These are phyloP conservation scores for Aphaenogaster floridana DNA, from an alignment of 1,140 invertebrate species.

Conservation along the genomic window DNA sequence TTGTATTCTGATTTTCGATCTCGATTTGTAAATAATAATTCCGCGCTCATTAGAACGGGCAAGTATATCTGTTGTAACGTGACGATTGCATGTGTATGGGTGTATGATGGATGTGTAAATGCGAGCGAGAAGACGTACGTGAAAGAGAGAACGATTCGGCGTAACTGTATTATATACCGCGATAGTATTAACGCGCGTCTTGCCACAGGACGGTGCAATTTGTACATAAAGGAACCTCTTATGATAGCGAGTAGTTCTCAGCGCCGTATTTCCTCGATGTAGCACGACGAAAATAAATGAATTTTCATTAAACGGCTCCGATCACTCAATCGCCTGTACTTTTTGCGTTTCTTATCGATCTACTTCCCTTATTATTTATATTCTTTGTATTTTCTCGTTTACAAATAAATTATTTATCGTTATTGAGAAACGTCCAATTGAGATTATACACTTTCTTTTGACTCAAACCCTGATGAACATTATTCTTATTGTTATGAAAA, in stretches of 20 bases:
- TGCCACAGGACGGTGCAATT: conserved; percentile 60
- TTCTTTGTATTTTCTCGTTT: conserved; percentile 9
- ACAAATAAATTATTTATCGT: conserved; percentile 31
- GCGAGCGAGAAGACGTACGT: conserved; percentile 7
- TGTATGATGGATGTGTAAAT: conserved; percentile 10
- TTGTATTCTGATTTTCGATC: neutral
- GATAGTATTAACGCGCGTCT: conserved; percentile 80
- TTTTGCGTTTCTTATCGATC: conserved; percentile 13
- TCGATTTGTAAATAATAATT: conserved; percentile 61
- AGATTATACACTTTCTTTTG: neutral
- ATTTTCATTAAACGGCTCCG: conserved; percentile 81
- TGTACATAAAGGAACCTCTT: conserved; percentile 74
- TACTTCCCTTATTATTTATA: conserved; percentile 17
- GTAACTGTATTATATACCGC: conserved; percentile 77
- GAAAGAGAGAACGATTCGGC: neutral
- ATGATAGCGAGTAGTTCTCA: conserved; percentile 66
- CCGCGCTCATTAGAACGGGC: conserved; percentile 5
- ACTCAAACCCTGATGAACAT: neutral
- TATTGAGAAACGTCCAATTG: conserved; percentile 4
- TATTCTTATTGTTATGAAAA: neutral
- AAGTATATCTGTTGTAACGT: conserved; percentile 16
- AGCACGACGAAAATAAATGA: conserved; percentile 81
- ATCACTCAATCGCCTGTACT: neutral
- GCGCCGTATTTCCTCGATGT: conserved; percentile 71
- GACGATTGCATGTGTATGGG: neutral